These are phyloP conservation scores for Callimico goeldii DNA, from an alignment of 2,797 vertebrate species.

Conservation along the genomic window DNA sequence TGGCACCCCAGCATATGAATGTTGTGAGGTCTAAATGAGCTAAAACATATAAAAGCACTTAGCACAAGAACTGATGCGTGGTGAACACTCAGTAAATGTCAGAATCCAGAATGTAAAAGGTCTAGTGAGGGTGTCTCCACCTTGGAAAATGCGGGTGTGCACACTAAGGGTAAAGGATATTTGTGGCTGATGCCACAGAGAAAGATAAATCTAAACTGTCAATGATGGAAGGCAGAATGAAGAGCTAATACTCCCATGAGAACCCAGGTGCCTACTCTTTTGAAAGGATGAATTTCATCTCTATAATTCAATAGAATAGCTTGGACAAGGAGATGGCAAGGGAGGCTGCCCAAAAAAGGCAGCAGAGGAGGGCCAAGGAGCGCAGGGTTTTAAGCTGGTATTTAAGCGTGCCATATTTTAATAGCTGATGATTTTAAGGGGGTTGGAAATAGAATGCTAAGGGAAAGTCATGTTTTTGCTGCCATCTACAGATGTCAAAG, in stretches of 20 bases:
- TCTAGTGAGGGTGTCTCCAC: neutral
- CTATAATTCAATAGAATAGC: neutral
- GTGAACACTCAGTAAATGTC: neutral
- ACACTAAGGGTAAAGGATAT: neutral
- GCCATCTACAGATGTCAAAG: constrained; percentile 79
- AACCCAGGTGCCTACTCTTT: neutral
- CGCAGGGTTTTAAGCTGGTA: neutral
- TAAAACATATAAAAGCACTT: neutral
- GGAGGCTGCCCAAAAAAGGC: neutral
- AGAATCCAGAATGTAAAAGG: neutral
- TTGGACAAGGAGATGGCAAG: constrained; percentile 1
- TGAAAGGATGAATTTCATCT: neutral
- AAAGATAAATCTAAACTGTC: neutral
- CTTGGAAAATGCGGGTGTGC: neutral
- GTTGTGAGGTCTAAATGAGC: constrained; percentile 3
- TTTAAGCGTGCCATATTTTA: neutral
- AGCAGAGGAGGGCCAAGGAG: neutral
- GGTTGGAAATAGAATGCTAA: constrained; percentile 1
- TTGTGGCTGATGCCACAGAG: neutral
- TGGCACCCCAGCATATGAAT: neutral
- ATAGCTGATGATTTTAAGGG: constrained; percentile 31
- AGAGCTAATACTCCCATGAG: neutral
- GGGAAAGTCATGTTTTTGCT: constrained; percentile 79
- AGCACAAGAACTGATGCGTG: neutral
- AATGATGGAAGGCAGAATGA: neutral